phyloP scores from a whole-genome alignment of 2,797 vertebrate genomes.

The Parauchenoglanis punctatus region DNA sequence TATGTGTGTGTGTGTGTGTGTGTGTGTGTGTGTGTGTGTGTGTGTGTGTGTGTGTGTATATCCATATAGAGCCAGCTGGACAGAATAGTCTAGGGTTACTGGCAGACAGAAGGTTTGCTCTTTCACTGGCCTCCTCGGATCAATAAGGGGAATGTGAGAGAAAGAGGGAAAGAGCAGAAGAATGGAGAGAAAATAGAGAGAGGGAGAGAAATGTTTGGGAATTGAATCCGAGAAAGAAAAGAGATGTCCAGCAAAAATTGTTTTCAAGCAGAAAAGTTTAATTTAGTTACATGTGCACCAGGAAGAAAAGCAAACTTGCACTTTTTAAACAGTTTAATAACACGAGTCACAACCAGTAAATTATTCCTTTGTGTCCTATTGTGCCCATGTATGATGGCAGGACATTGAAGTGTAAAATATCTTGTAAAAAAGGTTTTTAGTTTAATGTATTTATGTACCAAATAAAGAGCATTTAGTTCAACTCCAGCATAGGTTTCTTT shows the following conservation, averaged over 20 bases:
- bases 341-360: not conserved
- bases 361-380: not conserved
- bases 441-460: not conserved
- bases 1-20: not conserved
- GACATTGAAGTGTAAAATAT: not conserved
- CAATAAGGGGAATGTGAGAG: conserved; percentile 65
- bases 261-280: conserved; percentile 2
- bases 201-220: not conserved
- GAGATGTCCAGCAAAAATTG: conserved; percentile 16
- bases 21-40: conserved; percentile 34
- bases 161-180: conserved; percentile 42
- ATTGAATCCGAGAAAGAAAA: not conserved
- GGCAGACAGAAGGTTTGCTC: conserved; percentile 66
- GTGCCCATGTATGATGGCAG: not conserved
- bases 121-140: conserved; percentile 64
- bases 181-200: conserved; percentile 51
- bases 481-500: not conserved
- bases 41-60: conserved; percentile 44
- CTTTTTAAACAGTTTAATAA: not conserved
- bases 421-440: not conserved
- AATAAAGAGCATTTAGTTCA: not conserved
- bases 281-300: not conserved
- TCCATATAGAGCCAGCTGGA: conserved; percentile 66
- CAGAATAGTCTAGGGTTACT: conserved; percentile 73
- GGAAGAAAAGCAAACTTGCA: not conserved